Percentiles rank a stretch among this genome's conserved stretches.
Conservation (phyloP, 1,140 invertebrate species). For the Andrena cerasifolii region DNA sequence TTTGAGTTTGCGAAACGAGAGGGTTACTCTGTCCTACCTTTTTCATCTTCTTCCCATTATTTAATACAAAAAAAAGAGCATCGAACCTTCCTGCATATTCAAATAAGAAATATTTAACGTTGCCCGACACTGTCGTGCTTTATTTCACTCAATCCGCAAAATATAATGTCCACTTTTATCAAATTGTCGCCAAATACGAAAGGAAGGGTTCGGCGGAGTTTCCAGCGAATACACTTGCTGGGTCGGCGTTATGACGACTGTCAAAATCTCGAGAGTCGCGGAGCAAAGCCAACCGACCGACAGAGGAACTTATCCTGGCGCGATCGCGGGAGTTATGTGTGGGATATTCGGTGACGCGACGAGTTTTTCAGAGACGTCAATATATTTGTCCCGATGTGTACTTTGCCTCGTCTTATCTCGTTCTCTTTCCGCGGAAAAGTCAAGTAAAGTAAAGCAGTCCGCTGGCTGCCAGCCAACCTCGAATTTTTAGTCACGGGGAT, state of each 20-base stretch:
- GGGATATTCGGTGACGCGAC: constrained; percentile 76
- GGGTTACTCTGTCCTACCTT: constrained; percentile 39
- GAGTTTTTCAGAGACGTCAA: constrained; percentile 76
- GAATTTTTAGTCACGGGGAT: constrained; percentile 67
- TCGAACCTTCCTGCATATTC: no score
- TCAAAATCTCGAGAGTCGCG: background rate
- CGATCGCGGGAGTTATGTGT: constrained; percentile 63
- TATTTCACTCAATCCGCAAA: background rate
- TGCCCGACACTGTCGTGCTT: background rate
- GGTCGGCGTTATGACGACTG: background rate
- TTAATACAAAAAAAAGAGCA: background rate
- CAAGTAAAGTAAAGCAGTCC: constrained; percentile 74
- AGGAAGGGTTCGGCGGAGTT: background rate
- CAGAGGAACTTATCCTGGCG: constrained; percentile 58
- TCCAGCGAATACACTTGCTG: background rate
- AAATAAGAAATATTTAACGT: no score
- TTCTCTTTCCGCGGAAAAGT: constrained; percentile 68
- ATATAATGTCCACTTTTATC: background rate
- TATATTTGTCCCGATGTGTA: constrained; percentile 74
- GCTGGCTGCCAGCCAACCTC: constrained; percentile 76
- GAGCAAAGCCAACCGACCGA: background rate
- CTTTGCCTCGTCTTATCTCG: constrained; percentile 58
- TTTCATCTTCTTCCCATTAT: background rate
- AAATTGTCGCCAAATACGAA: background rate
- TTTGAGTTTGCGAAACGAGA: constrained; percentile 51